These are phyloP conservation scores for Onychomys leucogaster DNA, from an alignment of 2,797 vertebrate genomes.

Conservation along the genomic window DNA sequence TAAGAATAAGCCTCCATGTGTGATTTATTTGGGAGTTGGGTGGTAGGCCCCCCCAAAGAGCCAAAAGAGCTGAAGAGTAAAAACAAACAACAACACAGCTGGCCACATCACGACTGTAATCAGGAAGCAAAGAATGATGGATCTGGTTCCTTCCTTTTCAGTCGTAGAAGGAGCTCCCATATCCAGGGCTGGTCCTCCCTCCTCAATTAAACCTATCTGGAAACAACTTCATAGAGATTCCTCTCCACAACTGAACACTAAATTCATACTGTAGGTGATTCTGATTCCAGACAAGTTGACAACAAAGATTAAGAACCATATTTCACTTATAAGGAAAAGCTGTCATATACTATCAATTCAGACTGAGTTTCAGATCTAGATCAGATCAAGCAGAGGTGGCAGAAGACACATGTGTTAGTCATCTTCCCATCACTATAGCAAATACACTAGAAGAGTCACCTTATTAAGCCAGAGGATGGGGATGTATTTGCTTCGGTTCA, in stretches of 20 bases:
- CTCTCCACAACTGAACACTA: neutral
- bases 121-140: neutral
- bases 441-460: neutral
- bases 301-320: neutral
- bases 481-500: neutral
- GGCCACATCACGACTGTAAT: neutral
- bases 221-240: neutral
- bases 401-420: neutral
- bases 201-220: neutral
- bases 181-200: too few relatives aligned
- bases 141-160: neutral
- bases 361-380: neutral
- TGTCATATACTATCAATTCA: neutral
- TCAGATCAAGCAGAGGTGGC: too few relatives aligned
- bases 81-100: neutral
- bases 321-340: neutral
- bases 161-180: neutral
- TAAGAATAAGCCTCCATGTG: too few relatives aligned
- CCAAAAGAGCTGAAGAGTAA: too few relatives aligned
- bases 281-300: neutral
- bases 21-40: too few relatives aligned
- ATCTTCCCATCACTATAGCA: neutral
- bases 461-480: neutral
- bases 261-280: neutral
- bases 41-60: too few relatives aligned